Base-by-base conservation (phyloP, 2,113 vertebrate genomes). In the Myotis brandtii region DNA sequence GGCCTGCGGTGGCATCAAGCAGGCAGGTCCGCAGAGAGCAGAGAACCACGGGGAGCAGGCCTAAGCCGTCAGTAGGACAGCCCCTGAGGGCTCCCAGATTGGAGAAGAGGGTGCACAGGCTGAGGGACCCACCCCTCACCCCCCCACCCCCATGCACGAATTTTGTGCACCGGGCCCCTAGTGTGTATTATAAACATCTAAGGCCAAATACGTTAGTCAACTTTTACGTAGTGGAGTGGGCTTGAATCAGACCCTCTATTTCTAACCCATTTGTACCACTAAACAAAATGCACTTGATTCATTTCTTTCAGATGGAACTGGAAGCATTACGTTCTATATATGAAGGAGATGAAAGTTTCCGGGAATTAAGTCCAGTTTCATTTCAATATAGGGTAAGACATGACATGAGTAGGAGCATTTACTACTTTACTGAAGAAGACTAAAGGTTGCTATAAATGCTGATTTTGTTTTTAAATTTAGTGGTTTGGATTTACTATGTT, bases 321-420 rank as follows among this genome's bases (percentile, higher is more conserved):
- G 99, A 99, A 92, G 99, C 99, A 77, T 98, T 99, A 81, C 99
- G 99, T 52, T 99, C 99, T 6, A 99, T 99, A 97, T 99, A 99
- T 73, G 99, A 99, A 98, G 99, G 99, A 52, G 99, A 99, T 16
- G 98, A 99, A 3, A 99, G 99, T 97, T 99, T 99, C 98, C 99
- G 99, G 95, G 99, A 99, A 95, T 98, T 99, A 40, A 99, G 99
- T 96, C 98, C 99, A 0, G 98, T 99, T 77, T 99, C 99, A 25
- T 99, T 99, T 97, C 99, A 99, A 97, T 99, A 99, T 76, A 98
- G 99, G 99, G 99, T 99, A 97, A 99, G 99, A 91, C 52, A 32
- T 43, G 32, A 23, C 86, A n/a, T 81, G 48, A 76, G n/a, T 18
- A 50, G 52, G 52, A 69, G 27, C 8, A 2, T 27, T 56, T n/a